Conservation (phyloP, 2,888 invertebrate genomes). For the Hypomecis punctinalis region DNA sequence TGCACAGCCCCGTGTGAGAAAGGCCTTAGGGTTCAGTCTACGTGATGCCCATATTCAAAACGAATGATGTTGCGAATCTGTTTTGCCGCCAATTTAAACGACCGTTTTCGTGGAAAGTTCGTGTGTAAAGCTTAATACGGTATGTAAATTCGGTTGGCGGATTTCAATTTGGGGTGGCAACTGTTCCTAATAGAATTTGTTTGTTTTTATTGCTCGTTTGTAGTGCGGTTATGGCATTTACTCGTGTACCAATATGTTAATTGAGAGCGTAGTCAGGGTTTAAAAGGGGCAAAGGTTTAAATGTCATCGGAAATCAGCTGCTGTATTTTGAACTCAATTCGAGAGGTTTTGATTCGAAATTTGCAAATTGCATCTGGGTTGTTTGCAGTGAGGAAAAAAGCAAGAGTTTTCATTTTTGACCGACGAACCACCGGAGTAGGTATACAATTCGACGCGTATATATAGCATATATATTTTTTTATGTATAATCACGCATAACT, state of each 20-base stretch:
- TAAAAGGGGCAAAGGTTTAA: background rate
- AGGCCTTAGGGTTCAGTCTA: slow-evolving; percentile 74
- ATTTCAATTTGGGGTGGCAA: slow-evolving; percentile 66
- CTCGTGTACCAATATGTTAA: slow-evolving; percentile 15
- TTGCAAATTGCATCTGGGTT: too few relatives aligned
- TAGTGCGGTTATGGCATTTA: slow-evolving; percentile 21
- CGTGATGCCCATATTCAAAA: slow-evolving; percentile 80
- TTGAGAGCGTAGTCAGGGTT: background rate
- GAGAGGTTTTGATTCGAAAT: too few relatives aligned
- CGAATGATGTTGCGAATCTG: slow-evolving; percentile 78
- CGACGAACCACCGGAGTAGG: too few relatives aligned
- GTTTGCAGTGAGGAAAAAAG: too few relatives aligned
- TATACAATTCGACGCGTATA: too few relatives aligned
- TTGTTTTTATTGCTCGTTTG: slow-evolving; percentile 45
- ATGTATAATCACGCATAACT: too few relatives aligned
- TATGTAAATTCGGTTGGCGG: slow-evolving; percentile 64
- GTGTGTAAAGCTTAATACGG: slow-evolving; percentile 62
- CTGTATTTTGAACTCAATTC: too few relatives aligned
- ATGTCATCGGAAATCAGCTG: background rate
- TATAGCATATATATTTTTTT: too few relatives aligned
- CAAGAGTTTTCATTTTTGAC: too few relatives aligned
- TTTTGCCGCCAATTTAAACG: slow-evolving; percentile 71
- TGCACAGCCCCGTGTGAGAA: slow-evolving; percentile 34
- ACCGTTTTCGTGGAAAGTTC: slow-evolving; percentile 64
- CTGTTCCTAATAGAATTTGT: slow-evolving; percentile 48